Conservation (phyloP, 2,888 invertebrate species). For the Phengaris alcon region DNA sequence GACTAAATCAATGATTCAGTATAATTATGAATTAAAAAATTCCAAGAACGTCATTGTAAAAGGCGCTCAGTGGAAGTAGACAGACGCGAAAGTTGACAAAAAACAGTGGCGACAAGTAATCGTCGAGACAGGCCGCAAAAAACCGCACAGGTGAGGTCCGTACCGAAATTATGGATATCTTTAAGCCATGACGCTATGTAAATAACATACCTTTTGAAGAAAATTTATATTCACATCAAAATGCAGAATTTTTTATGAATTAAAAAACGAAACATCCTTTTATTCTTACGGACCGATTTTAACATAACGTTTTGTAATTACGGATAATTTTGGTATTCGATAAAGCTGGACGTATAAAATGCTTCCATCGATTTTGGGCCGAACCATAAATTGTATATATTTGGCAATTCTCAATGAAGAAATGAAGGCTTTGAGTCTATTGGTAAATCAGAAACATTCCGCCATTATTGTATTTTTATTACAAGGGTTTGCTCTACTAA, state of each 20-base stretch:
- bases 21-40: conserved; percentile 46
- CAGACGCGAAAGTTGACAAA: conserved; percentile 69
- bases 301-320: conserved; percentile 21
- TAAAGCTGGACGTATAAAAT: not conserved
- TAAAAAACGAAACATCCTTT: conserved; percentile 1
- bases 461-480: not conserved
- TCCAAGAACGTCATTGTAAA: conserved; percentile 46
- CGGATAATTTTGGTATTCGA: conserved; percentile 1
- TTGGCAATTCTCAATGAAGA: not conserved
- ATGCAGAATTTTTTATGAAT: conserved; percentile 25
- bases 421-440: not conserved
- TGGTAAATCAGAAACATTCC: not conserved
- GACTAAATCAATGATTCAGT: conserved; percentile 25
- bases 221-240: conserved; percentile 34
- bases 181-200: conserved; percentile 37
- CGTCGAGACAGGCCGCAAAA: conserved; percentile 52
- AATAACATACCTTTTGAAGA: conserved; percentile 36
- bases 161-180: conserved; percentile 34
- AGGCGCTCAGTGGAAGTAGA: conserved; percentile 46
- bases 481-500: not conserved
- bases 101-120: conserved; percentile 58
- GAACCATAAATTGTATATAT: conserved; percentile 5
- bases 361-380: not conserved
- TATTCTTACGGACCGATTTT: conserved; percentile 14
- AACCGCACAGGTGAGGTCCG: conserved; percentile 53